A percentile compares a stretch with the other conserved stretches of the same genome.
phyloP scores from a whole-genome alignment of 53 echinoderm and acorn worm species.

The Astropecten irregularis region DNA sequence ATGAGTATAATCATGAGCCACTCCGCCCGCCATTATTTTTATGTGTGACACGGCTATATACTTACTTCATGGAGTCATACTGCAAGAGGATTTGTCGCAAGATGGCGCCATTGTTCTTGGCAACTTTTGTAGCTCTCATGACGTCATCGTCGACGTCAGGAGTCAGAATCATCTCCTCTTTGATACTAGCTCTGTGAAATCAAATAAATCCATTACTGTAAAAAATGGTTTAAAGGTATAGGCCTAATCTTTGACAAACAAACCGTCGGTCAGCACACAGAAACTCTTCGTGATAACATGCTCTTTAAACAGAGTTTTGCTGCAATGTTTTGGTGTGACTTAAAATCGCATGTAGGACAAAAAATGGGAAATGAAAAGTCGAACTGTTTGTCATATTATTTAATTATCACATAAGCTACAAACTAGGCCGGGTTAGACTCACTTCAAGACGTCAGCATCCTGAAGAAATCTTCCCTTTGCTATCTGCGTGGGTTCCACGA shows the following conservation, averaged over 20 bases:
- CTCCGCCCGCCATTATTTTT: too few species aligned
- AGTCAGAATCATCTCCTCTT: conserved; percentile 66
- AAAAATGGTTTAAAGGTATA: not conserved
- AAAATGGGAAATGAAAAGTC: too few species aligned
- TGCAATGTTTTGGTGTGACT: too few species aligned
- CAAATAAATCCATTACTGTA: not conserved
- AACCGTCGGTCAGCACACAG: too few species aligned
- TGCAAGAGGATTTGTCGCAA: conserved; percentile 74
- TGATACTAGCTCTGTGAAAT: conserved; percentile 40
- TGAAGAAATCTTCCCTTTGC: conserved; percentile 84
- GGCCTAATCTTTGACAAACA: not conserved
- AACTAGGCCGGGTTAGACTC: too few species aligned
- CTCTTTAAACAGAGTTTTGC: too few species aligned
- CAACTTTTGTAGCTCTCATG: conserved; percentile 31
- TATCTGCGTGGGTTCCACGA: conserved; percentile 85
- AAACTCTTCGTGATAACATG: too few species aligned
- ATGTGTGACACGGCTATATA: too few species aligned
- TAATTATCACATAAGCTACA: too few species aligned
- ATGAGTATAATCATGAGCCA: too few species aligned
- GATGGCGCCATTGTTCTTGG: conserved; percentile 58
- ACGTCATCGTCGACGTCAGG: conserved; percentile 51
- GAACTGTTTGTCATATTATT: too few species aligned
- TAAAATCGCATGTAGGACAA: too few species aligned
- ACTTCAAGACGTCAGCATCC: conserved; percentile 51
- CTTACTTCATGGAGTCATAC: conserved; percentile 74